Conservation (phyloP, 2,888 invertebrate species). For the Tricholauxania praeusta region DNA sequence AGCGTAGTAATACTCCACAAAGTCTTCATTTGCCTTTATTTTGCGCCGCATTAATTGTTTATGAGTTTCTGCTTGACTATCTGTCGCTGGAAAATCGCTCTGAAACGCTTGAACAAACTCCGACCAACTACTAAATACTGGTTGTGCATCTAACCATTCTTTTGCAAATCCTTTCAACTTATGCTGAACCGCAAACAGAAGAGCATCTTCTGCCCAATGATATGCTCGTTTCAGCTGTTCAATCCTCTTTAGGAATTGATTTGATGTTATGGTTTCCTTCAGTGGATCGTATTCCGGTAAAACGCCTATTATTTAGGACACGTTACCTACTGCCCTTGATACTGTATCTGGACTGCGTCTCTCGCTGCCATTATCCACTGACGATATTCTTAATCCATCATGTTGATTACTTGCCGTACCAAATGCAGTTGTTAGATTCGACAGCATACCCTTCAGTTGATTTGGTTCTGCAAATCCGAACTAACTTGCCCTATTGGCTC, state of each 20-base stretch:
- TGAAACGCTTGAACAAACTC: constrained; percentile 18
- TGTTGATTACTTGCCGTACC: too few relatives aligned
- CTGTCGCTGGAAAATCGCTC: constrained; percentile 18
- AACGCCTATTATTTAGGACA: not conserved
- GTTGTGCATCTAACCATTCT: constrained; percentile 35
- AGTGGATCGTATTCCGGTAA: constrained; percentile 24
- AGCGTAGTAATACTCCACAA: not conserved
- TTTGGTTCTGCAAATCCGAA: constrained; percentile 3
- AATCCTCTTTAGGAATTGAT: constrained; percentile 19
- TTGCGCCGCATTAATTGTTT: constrained; percentile 12
- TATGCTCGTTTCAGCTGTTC: constrained; percentile 22
- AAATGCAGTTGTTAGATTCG: not conserved
- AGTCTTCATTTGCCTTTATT: constrained; percentile 3
- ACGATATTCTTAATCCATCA: too few relatives aligned
- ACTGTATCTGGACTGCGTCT: too few relatives aligned
- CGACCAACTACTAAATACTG: constrained; percentile 12
- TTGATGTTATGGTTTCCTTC: constrained; percentile 20
- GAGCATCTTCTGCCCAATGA: constrained; percentile 1
- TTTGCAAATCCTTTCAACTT: constrained; percentile 33
- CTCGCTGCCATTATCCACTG: too few relatives aligned
- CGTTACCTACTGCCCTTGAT: too few relatives aligned
- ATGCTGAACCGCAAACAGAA: constrained; percentile 31
- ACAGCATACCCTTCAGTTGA: constrained; percentile 8
- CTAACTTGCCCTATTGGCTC: not conserved
- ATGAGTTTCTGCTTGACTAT: constrained; percentile 25